These are phyloP conservation scores for Zaprionus ornatus DNA, from an alignment of 1,140 invertebrate genomes.

Conservation along the genomic window DNA sequence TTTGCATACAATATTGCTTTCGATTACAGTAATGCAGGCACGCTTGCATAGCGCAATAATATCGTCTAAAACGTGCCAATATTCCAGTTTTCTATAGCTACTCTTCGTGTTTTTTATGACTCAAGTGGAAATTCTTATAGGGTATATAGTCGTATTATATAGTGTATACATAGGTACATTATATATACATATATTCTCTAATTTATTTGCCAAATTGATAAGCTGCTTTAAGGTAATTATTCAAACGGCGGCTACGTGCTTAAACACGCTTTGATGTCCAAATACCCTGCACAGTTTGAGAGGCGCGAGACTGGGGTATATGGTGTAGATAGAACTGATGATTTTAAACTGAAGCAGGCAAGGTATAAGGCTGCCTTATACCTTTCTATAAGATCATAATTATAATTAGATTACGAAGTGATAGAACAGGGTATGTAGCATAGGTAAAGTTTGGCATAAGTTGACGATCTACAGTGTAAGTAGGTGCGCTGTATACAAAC, in stretches of 20 bases:
- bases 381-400: too few species aligned
- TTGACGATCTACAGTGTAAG: too few species aligned
- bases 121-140: not conserved
- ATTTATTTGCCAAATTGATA: slow-evolving; percentile 3
- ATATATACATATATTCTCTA: not conserved
- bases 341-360: not conserved
- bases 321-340: not conserved
- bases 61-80: slow-evolving; percentile 2
- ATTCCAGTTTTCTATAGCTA: not conserved
- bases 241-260: slow-evolving; percentile 1
- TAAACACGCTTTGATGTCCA: not conserved
- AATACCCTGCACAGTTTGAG: not conserved
- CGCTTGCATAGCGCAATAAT: not conserved
- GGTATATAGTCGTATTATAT: not conserved
- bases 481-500: too few species aligned
- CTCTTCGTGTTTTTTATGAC: not conserved
- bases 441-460: too few species aligned
- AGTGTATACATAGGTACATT: not conserved
- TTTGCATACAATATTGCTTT: slow-evolving; percentile 9
- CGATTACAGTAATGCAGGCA: slow-evolving; percentile 6
- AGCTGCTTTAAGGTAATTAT: not conserved
- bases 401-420: too few species aligned
- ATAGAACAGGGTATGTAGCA: too few species aligned
- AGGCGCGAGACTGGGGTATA: not conserved
- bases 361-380: not conserved